Evolutionary conservation across 2,113 vertebrate genomes (phyloP), one percentile per base, ranked within the genome.

Genomic region (Candoia aspera): DNA sequence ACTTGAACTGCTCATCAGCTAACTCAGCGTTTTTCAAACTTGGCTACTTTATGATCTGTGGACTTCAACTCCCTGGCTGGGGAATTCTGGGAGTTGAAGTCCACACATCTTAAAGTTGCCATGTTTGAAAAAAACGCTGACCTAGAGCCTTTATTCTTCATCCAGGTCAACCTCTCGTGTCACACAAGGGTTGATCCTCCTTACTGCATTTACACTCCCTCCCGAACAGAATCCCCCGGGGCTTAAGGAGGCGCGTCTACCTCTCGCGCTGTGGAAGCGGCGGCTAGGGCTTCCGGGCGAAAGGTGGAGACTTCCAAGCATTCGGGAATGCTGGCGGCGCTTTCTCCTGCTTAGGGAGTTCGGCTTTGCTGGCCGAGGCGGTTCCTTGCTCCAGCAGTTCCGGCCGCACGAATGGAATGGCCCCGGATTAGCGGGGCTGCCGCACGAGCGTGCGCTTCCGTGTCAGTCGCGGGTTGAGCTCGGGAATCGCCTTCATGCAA

Each of bases 221-320:
- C 29, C 8, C 3, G 37, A 91, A 92, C 95, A 92, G 91, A 37
- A 33, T 57, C 15, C 57, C 54, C 62, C n/a, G 1, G 68, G 49
- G 15, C 33, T 33, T 33, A 73, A 79, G 68, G 17, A 37, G 29
- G 54, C 68, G 9, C 54, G 6, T 37, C 1, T 37, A 8, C 15
- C 6, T 12, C 68, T 46, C 15, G 11, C 3, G 8, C n/a, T 21
- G 3, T 84, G 57, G 10, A 8, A 33, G 79, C 42, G 29, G 33
- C 68, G 64, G 8, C 64, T 19, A 6, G 11, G 58, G 60, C 42
- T 85, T 62, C 90, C 26, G 10, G 57, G 55, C 11, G 24, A n/a
- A 49, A 23, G 29, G 29, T 23, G 84, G 13, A 24, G 58, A 15
- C 90, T 86, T 85, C 17, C 83, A 86, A 58, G 79, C 8, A 19